Percentiles rank a stretch among this genome's conserved stretches.
These are phyloP conservation scores for Xylophagus ater DNA, from an alignment of 2,888 invertebrate species.

Conservation along the genomic window DNA sequence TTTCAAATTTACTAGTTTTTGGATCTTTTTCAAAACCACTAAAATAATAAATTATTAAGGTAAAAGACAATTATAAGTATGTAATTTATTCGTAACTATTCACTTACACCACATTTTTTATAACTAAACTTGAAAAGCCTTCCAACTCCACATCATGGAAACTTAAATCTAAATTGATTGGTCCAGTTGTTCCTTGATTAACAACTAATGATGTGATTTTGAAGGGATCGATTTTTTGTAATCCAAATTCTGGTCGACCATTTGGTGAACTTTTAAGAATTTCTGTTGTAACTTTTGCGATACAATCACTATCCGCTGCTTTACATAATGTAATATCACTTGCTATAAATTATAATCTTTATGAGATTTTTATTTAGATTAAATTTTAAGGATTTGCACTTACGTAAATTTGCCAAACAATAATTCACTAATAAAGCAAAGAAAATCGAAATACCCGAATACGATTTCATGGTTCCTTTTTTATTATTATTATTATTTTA, in stretches of 20 bases:
- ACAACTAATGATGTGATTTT: conserved; percentile 1
- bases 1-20: conserved; percentile 32
- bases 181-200: conserved; percentile 4
- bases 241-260: conserved; percentile 8
- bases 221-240: conserved; percentile 7
- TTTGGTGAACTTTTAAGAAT: conserved; percentile 12
- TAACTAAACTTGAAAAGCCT: not conserved
- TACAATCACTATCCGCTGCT: conserved; percentile 14
- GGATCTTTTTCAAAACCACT: conserved; percentile 34
- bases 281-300: conserved; percentile 17
- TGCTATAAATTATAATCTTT: too few relatives aligned
- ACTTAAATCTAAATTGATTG: conserved; percentile 3
- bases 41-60: conserved; percentile 12
- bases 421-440: too few relatives aligned
- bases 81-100: too few relatives aligned
- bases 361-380: too few relatives aligned
- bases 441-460: too few relatives aligned
- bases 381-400: too few relatives aligned
- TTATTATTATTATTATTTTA: too few relatives aligned
- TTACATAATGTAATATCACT: conserved; percentile 16
- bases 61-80: too few relatives aligned
- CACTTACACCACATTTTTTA: not conserved
- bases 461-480: too few relatives aligned
- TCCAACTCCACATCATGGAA: not conserved
- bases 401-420: too few relatives aligned